Conservation (phyloP, 2,888 invertebrate genomes). For the Eupithecia insigniata region DNA sequence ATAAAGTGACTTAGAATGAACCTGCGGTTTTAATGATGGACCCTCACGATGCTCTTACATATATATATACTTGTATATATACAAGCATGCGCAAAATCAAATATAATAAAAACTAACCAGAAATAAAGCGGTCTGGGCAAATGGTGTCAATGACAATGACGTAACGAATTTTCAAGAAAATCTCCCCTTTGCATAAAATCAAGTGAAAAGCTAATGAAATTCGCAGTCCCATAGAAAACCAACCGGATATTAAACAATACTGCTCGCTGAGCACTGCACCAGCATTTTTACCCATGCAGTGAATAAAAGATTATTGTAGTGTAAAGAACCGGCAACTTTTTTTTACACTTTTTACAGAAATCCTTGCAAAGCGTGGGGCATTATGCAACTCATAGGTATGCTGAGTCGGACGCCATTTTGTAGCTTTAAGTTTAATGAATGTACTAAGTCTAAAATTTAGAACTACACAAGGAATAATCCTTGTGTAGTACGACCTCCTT, state of each 20-base stretch:
- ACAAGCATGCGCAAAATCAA: too few species aligned
- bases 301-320: slow-evolving; percentile 3
- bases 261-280: slow-evolving; percentile 41
- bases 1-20: too few species aligned
- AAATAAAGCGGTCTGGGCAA: not conserved
- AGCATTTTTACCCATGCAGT: slow-evolving; percentile 4
- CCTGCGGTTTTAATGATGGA: too few species aligned
- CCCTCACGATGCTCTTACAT: too few species aligned
- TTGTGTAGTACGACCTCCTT: too few species aligned
- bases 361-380: not conserved
- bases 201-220: slow-evolving; percentile 20
- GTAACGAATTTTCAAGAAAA: not conserved
- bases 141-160: not conserved
- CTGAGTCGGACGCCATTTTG: too few species aligned
- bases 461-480: too few species aligned
- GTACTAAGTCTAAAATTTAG: too few species aligned
- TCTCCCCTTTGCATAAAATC: not conserved
- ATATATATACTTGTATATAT: too few species aligned
- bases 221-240: slow-evolving; percentile 16
- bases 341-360: not conserved
- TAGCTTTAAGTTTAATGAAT: too few species aligned
- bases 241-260: slow-evolving; percentile 55
- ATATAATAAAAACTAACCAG: too few species aligned
- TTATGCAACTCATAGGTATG: not conserved
- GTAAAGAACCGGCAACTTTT: not conserved